Percentiles rank a stretch among this genome's conserved stretches.
These are phyloP conservation scores for Tetranychus piercei DNA, from an alignment of 2,888 invertebrate genomes.

Conservation along the genomic window DNA sequence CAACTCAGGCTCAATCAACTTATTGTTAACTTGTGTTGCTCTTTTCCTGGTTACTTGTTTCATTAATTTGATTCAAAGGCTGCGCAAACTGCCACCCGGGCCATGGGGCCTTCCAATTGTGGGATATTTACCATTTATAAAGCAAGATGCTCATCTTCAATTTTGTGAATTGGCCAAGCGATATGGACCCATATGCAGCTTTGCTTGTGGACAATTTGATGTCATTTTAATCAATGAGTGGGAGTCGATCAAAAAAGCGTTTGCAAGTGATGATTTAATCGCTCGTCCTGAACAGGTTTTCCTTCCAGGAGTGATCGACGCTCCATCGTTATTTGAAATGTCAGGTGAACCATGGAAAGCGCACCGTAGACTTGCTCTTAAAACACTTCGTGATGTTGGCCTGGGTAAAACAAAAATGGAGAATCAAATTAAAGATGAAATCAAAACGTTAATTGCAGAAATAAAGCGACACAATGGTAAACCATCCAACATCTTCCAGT, in stretches of 20 bases:
- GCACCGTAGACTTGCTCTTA: too few relatives aligned
- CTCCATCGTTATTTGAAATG: too few relatives aligned
- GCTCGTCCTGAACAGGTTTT: background rate
- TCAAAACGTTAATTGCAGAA: too few relatives aligned
- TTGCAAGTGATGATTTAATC: background rate
- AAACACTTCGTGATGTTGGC: background rate
- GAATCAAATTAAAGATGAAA: too few relatives aligned
- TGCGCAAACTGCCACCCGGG: too few relatives aligned
- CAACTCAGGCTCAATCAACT: too few relatives aligned
- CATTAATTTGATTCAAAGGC: too few relatives aligned
- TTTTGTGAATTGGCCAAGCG: background rate
- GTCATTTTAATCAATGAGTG: background rate
- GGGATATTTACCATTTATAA: background rate
- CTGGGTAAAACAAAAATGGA: background rate
- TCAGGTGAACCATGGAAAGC: too few relatives aligned
- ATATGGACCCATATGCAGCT: slow-evolving; percentile 1
- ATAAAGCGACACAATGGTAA: too few relatives aligned
- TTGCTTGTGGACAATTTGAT: background rate
- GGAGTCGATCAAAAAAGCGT: background rate
- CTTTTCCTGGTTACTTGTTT: too few relatives aligned
- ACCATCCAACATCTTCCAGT: too few relatives aligned
- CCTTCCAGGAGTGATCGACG: background rate
- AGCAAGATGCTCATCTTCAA: background rate
- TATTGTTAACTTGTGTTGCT: too few relatives aligned
- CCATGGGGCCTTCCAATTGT: background rate